These are phyloP conservation scores for Cyprinus carpio DNA, from an alignment of 2,113 vertebrate genomes.

Conservation along the genomic window DNA sequence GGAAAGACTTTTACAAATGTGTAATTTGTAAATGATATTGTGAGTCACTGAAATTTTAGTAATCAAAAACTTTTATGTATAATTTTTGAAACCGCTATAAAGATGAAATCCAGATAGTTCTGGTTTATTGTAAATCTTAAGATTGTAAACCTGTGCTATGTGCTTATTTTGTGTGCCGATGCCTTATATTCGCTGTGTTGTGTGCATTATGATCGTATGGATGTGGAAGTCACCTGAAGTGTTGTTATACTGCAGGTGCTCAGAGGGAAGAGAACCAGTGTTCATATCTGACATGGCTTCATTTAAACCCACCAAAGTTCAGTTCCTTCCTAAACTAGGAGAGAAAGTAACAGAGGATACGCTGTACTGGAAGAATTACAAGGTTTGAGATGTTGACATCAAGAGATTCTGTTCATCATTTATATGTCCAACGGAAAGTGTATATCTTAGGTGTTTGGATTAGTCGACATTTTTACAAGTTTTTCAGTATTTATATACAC, in stretches of 20 bases:
- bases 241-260: constrained; percentile 4
- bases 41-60: too few species aligned
- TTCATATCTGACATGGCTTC: constrained; percentile 77
- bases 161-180: too few species aligned
- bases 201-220: background rate
- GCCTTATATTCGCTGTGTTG: background rate
- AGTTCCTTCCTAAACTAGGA: constrained; percentile 83
- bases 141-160: too few species aligned
- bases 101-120: too few species aligned
- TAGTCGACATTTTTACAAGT: background rate
- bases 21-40: too few species aligned
- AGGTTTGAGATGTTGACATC: constrained; percentile 69
- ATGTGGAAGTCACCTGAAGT: background rate
- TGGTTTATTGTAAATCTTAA: too few species aligned
- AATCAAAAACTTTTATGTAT: too few species aligned
- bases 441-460: background rate
- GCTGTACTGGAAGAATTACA: constrained; percentile 92
- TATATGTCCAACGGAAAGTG: background rate
- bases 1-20: too few species aligned
- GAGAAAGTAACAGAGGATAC: constrained; percentile 93
- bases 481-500: too few species aligned
- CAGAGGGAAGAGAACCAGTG: background rate
- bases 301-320: constrained; percentile 87
- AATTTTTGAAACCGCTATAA: too few species aligned
- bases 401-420: background rate